A percentile compares a stretch with the other conserved stretches of the same genome.
Evolutionary conservation across 2,888 invertebrate species (phyloP).

Genomic region (Ochropleura leucogaster): DNA sequence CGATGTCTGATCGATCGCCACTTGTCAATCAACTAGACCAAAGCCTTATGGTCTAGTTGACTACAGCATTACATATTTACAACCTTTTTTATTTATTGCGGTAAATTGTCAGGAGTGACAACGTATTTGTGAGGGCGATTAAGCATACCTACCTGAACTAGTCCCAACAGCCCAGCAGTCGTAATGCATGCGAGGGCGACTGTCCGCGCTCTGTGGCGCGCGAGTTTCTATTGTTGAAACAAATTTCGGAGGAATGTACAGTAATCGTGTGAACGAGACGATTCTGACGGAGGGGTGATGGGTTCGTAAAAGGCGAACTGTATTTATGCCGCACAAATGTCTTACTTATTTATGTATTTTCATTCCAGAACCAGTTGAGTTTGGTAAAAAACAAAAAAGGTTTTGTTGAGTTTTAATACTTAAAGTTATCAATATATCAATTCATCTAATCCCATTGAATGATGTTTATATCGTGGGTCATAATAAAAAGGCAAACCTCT

Average conservation of each 20-base stretch:
- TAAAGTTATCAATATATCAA: too few species aligned
- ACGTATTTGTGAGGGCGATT: not conserved
- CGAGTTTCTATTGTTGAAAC: conserved; percentile 26
- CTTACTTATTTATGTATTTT: not conserved
- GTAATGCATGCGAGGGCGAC: conserved; percentile 9
- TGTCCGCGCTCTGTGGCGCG: not conserved
- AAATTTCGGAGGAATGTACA: conserved; percentile 3
- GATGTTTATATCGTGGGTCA: too few species aligned
- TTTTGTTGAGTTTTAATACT: too few species aligned
- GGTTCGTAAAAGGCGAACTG: too few species aligned
- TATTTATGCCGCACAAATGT: not conserved
- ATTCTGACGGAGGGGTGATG: not conserved
- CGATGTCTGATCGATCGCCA: not conserved
- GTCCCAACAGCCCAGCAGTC: not conserved
- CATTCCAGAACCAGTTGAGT: too few species aligned
- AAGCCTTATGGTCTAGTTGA: not conserved
- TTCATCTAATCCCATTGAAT: too few species aligned
- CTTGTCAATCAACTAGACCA: too few species aligned
- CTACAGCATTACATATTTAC: not conserved
- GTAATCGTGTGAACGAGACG: not conserved
- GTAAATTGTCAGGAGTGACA: not conserved
- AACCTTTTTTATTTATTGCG: not conserved
- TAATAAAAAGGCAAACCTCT: not conserved
- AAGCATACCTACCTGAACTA: not conserved
- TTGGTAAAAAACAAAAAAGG: too few species aligned